A percentile compares a stretch with the other conserved stretches of the same genome.
Conservation (phyloP, 1,140 invertebrate genomes). For the Agraylea sexmaculata region DNA sequence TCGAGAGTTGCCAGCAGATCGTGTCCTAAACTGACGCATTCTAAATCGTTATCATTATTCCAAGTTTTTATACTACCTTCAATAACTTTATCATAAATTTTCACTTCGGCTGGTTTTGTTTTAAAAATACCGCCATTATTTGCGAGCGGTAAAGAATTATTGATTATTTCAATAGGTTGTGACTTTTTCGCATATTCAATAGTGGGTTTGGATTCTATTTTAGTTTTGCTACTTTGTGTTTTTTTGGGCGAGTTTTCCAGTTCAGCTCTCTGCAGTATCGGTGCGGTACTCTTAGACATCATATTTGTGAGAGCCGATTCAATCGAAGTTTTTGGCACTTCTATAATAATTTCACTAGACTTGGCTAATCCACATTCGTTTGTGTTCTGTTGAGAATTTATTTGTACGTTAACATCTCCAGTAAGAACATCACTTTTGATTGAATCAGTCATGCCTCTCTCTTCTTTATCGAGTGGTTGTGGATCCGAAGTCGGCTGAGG, state of each 20-base stretch:
- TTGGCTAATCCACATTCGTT: not conserved
- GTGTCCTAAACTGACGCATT: conserved; percentile 44
- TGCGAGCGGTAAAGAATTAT: too few species aligned
- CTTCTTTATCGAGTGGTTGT: not conserved
- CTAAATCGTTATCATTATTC: conserved; percentile 43
- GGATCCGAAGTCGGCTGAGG: conserved; percentile 10
- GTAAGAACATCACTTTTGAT: not conserved
- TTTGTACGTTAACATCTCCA: not conserved
- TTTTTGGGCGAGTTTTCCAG: conserved; percentile 18
- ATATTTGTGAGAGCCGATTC: conserved; percentile 20
- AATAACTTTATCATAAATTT: conserved; percentile 38
- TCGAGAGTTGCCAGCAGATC: conserved; percentile 40
- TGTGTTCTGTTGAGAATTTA: not conserved
- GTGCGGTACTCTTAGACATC: conserved; percentile 23
- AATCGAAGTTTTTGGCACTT: conserved; percentile 12
- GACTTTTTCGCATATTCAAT: conserved; percentile 11
- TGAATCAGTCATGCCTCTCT: not conserved
- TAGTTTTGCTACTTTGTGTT: conserved; percentile 13
- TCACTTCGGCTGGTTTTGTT: conserved; percentile 25
- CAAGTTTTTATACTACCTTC: conserved; percentile 43
- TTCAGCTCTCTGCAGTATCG: conserved; percentile 24
- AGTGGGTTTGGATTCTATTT: conserved; percentile 10
- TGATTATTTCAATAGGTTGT: conserved; percentile 8
- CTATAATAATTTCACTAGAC: conserved; percentile 3
- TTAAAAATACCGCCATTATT: not conserved